Conservation (phyloP, 2,113 vertebrate genomes). For the Scatophagus argus region DNA sequence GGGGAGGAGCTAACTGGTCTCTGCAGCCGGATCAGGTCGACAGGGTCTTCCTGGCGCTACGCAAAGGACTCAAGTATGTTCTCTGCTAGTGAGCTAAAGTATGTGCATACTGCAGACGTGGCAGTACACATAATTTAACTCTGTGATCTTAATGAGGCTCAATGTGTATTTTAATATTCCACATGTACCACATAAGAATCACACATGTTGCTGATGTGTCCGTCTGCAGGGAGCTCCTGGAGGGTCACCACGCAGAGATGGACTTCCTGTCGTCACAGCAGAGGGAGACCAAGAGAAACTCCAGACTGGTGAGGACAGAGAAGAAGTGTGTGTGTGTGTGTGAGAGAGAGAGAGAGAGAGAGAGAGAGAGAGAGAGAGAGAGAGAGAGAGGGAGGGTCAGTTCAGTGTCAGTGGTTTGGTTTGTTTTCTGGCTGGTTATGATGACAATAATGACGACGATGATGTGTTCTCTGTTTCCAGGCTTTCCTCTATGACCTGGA, state of each 20-base stretch:
- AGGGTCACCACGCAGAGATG: conserved; percentile 91
- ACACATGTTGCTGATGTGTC: not conserved
- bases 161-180: too few species aligned
- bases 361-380: too few species aligned
- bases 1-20: conserved; percentile 77
- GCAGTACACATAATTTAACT: too few species aligned
- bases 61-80: conserved; percentile 92
- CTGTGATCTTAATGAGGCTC: too few species aligned
- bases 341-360: not conserved
- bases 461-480: conserved; percentile 80
- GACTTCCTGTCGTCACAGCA: conserved; percentile 91
- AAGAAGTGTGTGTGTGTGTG: not conserved
- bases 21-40: conserved; percentile 92
- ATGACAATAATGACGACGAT: not conserved
- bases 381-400: too few species aligned
- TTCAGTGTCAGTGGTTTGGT: not conserved
- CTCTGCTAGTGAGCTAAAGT: too few species aligned
- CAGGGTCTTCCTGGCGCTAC: conserved; percentile 90
- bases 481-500: conserved; percentile 97
- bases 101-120: too few species aligned
- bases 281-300: conserved; percentile 91
- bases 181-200: too few species aligned
- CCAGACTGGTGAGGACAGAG: conserved; percentile 90
- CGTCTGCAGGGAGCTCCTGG: conserved; percentile 88
- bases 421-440: not conserved